phyloP scores from a whole-genome alignment of 2,797 vertebrate genomes.

The Hafferia zeledoni region DNA sequence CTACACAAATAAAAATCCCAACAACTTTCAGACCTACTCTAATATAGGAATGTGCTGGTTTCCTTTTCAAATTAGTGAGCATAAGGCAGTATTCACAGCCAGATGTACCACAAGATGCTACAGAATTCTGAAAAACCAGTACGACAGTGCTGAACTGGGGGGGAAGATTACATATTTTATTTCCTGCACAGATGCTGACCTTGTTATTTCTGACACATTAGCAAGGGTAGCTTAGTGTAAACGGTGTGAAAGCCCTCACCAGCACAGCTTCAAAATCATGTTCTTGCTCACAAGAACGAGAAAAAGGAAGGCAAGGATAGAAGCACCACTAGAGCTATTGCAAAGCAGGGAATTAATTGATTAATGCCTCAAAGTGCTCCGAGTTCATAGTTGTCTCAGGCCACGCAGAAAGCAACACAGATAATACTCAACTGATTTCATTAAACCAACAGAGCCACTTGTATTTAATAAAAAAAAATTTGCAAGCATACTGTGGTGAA shows the following conservation, averaged over 20 bases:
- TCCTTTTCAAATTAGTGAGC: background rate
- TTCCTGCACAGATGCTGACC: background rate
- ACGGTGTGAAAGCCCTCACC: background rate
- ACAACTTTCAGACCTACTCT: background rate
- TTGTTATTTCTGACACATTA: background rate
- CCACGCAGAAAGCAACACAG: background rate
- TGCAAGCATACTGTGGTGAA: background rate
- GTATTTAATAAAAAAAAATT: background rate
- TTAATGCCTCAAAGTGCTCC: background rate
- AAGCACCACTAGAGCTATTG: background rate
- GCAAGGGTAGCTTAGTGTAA: background rate
- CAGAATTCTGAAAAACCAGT: background rate
- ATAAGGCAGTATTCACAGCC: background rate
- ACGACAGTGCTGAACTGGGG: background rate
- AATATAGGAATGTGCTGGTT: background rate
- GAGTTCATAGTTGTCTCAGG: background rate
- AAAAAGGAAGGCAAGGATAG: background rate
- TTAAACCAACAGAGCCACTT: background rate
- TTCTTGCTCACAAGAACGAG: background rate
- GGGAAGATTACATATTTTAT: background rate
- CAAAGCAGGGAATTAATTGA: background rate
- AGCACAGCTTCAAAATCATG: background rate
- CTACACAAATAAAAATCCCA: background rate
- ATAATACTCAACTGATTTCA: background rate
- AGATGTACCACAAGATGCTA: background rate